Base-by-base conservation (phyloP, 1,140 invertebrate species). In the Hydropsyche tenuis region DNA sequence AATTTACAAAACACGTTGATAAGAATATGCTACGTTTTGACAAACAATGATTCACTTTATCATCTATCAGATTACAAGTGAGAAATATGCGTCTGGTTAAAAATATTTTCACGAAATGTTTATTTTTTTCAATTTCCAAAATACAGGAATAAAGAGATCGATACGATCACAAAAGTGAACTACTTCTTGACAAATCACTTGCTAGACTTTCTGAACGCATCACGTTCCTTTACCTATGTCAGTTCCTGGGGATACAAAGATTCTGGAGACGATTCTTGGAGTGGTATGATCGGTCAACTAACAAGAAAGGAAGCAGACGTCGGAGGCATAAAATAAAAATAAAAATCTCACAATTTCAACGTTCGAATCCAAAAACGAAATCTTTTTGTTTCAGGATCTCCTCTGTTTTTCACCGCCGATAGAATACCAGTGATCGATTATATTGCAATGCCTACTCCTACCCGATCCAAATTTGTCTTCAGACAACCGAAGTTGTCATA, bases 401-500 rank as follows among this genome's bases (percentile, higher is more conserved):
- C 86, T 0, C 85, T 88, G 78, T 90, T 90, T 78, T 79, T 90
- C 14, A 86, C 86, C 0, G 75, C 79, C n/a, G 86, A 90, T 76
- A 83, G 90, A 1, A 79, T 89, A 27, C 82, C 85, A 0, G 79
- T 88, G 5, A 84, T 90, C 0, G 86, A 90, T 75, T 90, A 89
- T 76, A 84, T 90, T 25, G 83, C 88, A 3, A 86, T 89, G 77
- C 86, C 88, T 18, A 87, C 88, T 6, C 85, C 86, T 2, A 89
- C 88, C 0, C 76, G 87, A 43, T 87, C 87, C 0, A 86, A 86
- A 73, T 91, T 91, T 79, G 85, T 91, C 12, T 91, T 91, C 77
- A 85, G 87, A 30, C 86, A 88, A 80, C 89, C 90, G 5, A 88
- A 90, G 76, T 78, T 91, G n/a, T 90, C 89, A 0, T 90, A 87